Percentiles rank a stretch among this genome's conserved stretches.
phyloP scores from a whole-genome alignment of 1,140 invertebrate genomes.

The Rhagoletis zephyria region DNA sequence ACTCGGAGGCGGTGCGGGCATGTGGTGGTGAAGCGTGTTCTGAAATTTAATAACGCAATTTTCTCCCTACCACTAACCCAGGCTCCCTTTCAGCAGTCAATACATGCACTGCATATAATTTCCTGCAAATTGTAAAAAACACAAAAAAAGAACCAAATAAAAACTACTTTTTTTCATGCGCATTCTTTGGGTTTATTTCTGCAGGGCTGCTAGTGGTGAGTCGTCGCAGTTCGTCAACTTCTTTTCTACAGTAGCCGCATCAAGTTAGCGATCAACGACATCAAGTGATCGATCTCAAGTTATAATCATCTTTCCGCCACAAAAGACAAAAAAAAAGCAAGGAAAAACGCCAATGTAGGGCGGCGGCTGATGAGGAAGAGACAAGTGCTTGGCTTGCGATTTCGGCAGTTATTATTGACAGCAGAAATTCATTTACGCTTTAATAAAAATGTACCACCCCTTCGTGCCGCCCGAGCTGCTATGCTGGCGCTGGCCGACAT shows the following conservation, averaged over 20 bases:
- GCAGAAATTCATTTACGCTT: slow-evolving; percentile 73
- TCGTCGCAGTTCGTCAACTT: slow-evolving; percentile 17
- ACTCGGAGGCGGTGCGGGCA: not conserved
- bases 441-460: slow-evolving; percentile 66
- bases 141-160: slow-evolving; percentile 3
- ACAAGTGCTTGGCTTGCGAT: slow-evolving; percentile 57
- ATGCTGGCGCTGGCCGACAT: slow-evolving; percentile 2
- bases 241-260: slow-evolving; percentile 68
- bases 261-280: slow-evolving; percentile 73
- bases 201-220: slow-evolving; percentile 20
- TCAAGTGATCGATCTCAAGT: slow-evolving; percentile 63
- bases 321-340: not conserved
- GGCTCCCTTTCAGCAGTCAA: not conserved
- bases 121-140: not conserved
- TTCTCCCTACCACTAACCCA: slow-evolving; percentile 22
- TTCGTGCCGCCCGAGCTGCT: not conserved
- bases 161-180: slow-evolving; percentile 26
- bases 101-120: slow-evolving; percentile 41
- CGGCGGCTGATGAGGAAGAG: slow-evolving; percentile 11
- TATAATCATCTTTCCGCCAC: slow-evolving; percentile 56
- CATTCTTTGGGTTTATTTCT: slow-evolving; percentile 47
- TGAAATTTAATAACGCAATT: slow-evolving; percentile 54
- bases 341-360: not conserved
- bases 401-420: slow-evolving; percentile 56
- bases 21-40: slow-evolving; percentile 29